phyloP scores from a whole-genome alignment of 2,888 invertebrate species.

The Aporophyla lueneburgensis region DNA sequence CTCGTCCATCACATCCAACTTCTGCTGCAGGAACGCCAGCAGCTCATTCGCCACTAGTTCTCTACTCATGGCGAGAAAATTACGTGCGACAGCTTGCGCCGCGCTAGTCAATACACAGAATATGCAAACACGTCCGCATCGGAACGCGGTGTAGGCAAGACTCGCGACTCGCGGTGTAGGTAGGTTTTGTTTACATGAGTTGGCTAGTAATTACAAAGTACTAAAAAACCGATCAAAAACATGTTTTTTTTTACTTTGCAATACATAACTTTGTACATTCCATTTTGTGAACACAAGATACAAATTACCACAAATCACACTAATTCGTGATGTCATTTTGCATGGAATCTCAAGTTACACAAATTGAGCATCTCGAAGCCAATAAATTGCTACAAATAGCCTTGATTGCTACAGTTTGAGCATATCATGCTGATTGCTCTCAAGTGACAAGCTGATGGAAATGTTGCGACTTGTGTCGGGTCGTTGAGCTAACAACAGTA shows the following conservation, averaged over 20 bases:
- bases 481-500: slow-evolving; percentile 51
- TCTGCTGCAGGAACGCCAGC: no score
- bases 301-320: slow-evolving; percentile 2
- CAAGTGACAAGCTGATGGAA: slow-evolving; percentile 58
- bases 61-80: no score
- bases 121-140: no score
- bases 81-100: no score
- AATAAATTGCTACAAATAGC: slow-evolving; percentile 55
- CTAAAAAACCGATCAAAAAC: not conserved
- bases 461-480: slow-evolving; percentile 27
- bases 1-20: no score
- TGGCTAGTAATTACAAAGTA: not conserved
- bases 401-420: slow-evolving; percentile 49
- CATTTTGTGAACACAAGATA: not conserved
- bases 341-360: slow-evolving; percentile 39
- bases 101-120: no score
- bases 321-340: slow-evolving; percentile 34
- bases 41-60: no score
- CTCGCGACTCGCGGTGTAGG: fast-evolving
- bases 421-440: slow-evolving; percentile 41
- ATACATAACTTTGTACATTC: no score
- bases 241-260: not conserved
- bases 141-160: no score
- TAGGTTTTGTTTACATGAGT: no score
- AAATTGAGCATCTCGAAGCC: slow-evolving; percentile 28